Evolutionary conservation across 2,113 vertebrate species (phyloP).

Genomic region (Stegostoma tigrinum): DNA sequence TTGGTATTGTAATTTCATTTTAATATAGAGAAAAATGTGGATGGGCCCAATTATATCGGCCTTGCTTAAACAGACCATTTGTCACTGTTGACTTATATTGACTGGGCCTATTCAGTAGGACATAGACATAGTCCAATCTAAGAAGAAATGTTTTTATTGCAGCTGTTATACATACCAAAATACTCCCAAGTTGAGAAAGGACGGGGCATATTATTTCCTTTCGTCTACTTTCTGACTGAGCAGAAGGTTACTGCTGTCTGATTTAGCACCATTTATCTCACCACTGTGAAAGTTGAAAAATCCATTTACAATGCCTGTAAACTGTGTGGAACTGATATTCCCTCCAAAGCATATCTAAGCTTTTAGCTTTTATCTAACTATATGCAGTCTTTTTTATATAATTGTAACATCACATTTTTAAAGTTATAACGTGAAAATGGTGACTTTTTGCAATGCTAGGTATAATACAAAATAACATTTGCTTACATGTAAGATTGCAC

Average conservation of each 20-base stretch:
- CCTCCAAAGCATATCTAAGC: background rate
- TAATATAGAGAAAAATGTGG: background rate
- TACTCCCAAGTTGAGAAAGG: background rate
- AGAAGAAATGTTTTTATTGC: background rate
- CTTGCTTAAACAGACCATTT: background rate
- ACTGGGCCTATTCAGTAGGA: background rate
- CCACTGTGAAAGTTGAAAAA: background rate
- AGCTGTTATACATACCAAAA: background rate
- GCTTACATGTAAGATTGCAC: background rate
- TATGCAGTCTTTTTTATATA: background rate
- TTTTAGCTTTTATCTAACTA: background rate
- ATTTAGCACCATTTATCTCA: background rate
- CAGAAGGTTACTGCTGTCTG: background rate
- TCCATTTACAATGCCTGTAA: slow-evolving; percentile 11
- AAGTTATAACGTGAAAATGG: background rate
- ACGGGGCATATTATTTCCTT: background rate
- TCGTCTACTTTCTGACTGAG: background rate
- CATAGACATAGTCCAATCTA: background rate
- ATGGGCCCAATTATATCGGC: background rate
- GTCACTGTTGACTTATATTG: background rate
- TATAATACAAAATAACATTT: background rate
- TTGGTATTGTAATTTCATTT: background rate
- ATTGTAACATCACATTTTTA: background rate
- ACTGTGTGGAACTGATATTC: background rate
- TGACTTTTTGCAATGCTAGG: background rate